Conservation (phyloP, 2,888 invertebrate genomes). For the Lasioglossum marginatum region DNA sequence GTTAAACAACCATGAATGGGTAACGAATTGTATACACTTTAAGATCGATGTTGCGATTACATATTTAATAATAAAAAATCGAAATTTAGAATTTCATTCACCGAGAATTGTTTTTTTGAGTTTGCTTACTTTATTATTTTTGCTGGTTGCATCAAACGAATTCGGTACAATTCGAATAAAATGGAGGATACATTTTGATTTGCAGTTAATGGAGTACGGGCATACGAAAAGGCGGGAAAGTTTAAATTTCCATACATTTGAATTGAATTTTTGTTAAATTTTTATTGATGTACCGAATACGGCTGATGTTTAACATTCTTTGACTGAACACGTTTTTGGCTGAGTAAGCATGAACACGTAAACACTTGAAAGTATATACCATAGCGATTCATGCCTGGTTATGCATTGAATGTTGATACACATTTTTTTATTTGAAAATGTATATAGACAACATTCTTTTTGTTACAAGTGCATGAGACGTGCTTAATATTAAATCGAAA, state of each 20-base stretch:
- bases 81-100: constrained; percentile 7
- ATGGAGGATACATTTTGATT: not conserved
- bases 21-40: constrained; percentile 3
- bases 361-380: constrained; percentile 35
- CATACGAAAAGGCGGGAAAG: not conserved
- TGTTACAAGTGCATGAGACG: constrained; percentile 64
- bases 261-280: not conserved
- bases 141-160: constrained; percentile 33
- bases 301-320: constrained; percentile 46
- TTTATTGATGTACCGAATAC: constrained; percentile 37
- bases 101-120: constrained; percentile 22
- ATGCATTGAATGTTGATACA: constrained; percentile 17
- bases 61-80: not conserved
- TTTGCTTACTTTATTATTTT: constrained; percentile 19
- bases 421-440: constrained; percentile 28
- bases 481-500: constrained; percentile 45
- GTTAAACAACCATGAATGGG: not conserved
- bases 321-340: constrained; percentile 56
- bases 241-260: not conserved
- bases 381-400: constrained; percentile 34
- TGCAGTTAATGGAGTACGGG: not conserved
- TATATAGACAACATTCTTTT: constrained; percentile 20
- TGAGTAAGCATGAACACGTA: constrained; percentile 57
- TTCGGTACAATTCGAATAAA: constrained; percentile 40
- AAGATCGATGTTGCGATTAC: constrained; percentile 15